These are phyloP conservation scores for Pachyramphus minor DNA, from an alignment of 2,113 vertebrate genomes.

Conservation along the genomic window DNA sequence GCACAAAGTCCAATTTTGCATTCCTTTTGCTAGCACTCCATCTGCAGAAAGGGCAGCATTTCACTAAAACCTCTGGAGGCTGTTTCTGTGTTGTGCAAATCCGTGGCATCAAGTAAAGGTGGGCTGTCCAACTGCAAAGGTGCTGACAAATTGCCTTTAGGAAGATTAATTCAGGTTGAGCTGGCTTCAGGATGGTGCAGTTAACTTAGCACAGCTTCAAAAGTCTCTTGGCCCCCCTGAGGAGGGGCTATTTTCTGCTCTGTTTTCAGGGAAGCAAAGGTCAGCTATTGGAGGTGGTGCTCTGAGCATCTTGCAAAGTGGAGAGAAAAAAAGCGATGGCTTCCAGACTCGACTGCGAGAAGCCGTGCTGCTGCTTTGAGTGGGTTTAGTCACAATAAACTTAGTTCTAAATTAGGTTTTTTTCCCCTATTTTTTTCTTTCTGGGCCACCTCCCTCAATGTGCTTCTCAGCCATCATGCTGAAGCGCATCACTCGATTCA, in stretches of 20 bases:
- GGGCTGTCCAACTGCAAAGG: not conserved
- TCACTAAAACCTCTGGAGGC: not conserved
- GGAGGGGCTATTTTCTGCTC: not conserved
- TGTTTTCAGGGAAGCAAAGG: not conserved
- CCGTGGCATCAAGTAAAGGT: not conserved
- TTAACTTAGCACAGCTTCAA: not conserved
- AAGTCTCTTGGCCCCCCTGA: not conserved
- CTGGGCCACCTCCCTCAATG: not conserved
- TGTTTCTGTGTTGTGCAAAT: not conserved
- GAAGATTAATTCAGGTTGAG: not conserved
- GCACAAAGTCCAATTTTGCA: not conserved
- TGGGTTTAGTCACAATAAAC: not conserved
- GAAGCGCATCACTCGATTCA: constrained; percentile 89
- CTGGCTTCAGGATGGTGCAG: not conserved
- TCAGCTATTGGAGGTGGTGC: not conserved
- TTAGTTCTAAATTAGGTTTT: not conserved
- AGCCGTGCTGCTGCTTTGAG: not conserved
- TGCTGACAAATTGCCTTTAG: not conserved
- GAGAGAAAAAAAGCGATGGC: not conserved
- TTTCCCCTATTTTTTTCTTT: not conserved
- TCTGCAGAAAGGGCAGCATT: not conserved
- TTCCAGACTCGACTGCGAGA: not conserved
- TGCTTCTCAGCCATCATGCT: constrained; percentile 87
- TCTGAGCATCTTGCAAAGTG: not conserved
- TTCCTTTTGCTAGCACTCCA: not conserved